Conservation (phyloP, 2,797 vertebrate genomes). For the Smutsia gigantea region DNA sequence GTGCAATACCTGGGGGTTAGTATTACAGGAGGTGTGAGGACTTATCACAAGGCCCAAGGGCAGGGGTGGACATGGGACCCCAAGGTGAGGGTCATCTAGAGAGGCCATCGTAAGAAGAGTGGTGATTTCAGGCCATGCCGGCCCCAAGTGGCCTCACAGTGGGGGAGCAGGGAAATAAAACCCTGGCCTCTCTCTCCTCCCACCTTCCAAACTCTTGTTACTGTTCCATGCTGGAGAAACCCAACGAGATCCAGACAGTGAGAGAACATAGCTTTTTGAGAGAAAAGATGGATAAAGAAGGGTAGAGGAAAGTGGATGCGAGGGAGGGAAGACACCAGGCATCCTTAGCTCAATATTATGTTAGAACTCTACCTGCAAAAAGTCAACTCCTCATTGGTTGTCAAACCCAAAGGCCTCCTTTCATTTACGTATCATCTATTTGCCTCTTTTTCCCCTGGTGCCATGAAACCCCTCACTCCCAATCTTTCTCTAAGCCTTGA, state of each 20-base stretch:
- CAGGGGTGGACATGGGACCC: fast-evolving
- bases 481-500: background rate
- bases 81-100: background rate
- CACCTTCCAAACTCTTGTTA: background rate
- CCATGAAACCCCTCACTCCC: background rate
- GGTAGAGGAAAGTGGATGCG: background rate
- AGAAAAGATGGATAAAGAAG: background rate
- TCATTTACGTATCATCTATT: background rate
- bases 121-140: background rate
- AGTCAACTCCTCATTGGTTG: background rate
- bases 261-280: background rate
- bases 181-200: background rate
- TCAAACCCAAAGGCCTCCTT: background rate
- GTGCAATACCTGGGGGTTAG: background rate
- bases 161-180: background rate
- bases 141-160: background rate
- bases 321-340: fast-evolving
- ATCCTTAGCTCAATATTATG: background rate
- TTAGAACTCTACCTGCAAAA: background rate
- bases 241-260: background rate
- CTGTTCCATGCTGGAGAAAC: background rate
- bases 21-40: background rate
- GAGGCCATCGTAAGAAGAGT: background rate
- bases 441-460: background rate
- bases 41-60: background rate